Percentiles rank a stretch among this genome's conserved stretches.
These are phyloP conservation scores for Chaunax sp. DNA, from an alignment of 2,797 vertebrate genomes.

Conservation along the genomic window DNA sequence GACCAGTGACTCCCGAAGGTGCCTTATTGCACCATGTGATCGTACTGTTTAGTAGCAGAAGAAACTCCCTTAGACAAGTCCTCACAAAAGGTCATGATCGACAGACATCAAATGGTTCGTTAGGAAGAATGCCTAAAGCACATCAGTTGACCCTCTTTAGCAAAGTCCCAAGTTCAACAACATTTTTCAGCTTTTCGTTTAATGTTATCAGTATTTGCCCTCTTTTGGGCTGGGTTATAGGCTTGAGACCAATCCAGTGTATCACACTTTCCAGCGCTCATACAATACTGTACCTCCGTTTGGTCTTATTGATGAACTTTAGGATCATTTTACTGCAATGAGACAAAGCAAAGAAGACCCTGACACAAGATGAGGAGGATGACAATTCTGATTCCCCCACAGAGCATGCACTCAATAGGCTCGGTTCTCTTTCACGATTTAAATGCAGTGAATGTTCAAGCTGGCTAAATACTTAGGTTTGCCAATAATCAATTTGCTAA, in stretches of 20 bases:
- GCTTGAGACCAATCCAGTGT: slow-evolving; percentile 77
- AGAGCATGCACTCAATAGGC: slow-evolving; percentile 86
- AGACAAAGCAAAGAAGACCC: slow-evolving; percentile 94
- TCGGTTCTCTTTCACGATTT: slow-evolving; percentile 56
- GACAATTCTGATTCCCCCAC: slow-evolving; percentile 83
- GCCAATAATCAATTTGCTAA: slow-evolving; percentile 58
- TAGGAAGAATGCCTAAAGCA: slow-evolving; percentile 89
- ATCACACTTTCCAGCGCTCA: slow-evolving; percentile 83
- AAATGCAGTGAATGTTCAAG: slow-evolving; percentile 63
- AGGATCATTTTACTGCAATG: slow-evolving; percentile 97
- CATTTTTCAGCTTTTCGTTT: slow-evolving; percentile 40
- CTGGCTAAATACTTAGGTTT: slow-evolving; percentile 55
- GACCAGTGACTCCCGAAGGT: slow-evolving; percentile 59
- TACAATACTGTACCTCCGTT: slow-evolving; percentile 86
- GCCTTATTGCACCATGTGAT: slow-evolving; percentile 47
- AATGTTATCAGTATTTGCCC: slow-evolving; percentile 51
- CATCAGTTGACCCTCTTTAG: slow-evolving; percentile 86
- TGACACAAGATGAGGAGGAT: slow-evolving; percentile 93
- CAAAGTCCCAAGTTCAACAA: slow-evolving; percentile 64
- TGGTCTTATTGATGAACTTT: slow-evolving; percentile 95
- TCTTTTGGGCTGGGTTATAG: slow-evolving; percentile 69
- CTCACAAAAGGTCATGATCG: slow-evolving; percentile 71
- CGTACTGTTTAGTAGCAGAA: slow-evolving; percentile 37
- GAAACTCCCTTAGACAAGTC: slow-evolving; percentile 38
- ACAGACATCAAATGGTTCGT: slow-evolving; percentile 87